phyloP scores from a whole-genome alignment of 1,140 invertebrate genomes.

The Drosophila kanapiae region DNA sequence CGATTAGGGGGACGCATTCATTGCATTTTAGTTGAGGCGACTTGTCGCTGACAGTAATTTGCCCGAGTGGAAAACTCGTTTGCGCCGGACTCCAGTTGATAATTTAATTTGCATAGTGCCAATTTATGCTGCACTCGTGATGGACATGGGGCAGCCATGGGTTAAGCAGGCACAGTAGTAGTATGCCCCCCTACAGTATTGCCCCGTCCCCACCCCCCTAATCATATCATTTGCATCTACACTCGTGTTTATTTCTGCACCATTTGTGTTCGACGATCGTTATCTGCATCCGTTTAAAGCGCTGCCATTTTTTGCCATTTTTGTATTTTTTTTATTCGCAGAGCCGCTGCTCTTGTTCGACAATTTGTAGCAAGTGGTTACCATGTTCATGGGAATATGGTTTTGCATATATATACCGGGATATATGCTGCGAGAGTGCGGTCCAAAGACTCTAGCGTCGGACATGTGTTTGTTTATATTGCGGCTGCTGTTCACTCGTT shows the following conservation, averaged over 20 bases:
- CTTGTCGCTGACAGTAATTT: slow-evolving; percentile 79
- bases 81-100: slow-evolving; percentile 60
- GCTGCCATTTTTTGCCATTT: slow-evolving; percentile 47
- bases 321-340: slow-evolving; percentile 38
- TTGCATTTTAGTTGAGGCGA: slow-evolving; percentile 72
- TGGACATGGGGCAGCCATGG: slow-evolving; percentile 62
- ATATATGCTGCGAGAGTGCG: slow-evolving; percentile 18
- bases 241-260: slow-evolving; percentile 84
- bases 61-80: slow-evolving; percentile 71
- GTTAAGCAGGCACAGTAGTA: slow-evolving; percentile 30
- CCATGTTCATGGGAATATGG: slow-evolving; percentile 81
- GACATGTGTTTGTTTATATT: slow-evolving; percentile 71
- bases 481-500: slow-evolving; percentile 47
- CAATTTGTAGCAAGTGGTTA: slow-evolving; percentile 84
- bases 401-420: slow-evolving; percentile 78
- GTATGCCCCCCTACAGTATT: not conserved
- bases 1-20: slow-evolving; percentile 72
- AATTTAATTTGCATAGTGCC: slow-evolving; percentile 84
- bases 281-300: slow-evolving; percentile 83
- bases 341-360: slow-evolving; percentile 72
- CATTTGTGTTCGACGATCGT: slow-evolving; percentile 84
- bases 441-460: slow-evolving; percentile 3
- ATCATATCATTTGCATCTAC: slow-evolving; percentile 83
- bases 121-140: slow-evolving; percentile 78
- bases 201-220: slow-evolving; percentile 29